Evolutionary conservation across 2,888 invertebrate species (phyloP).

Genomic region (Hemaris fuciformis): DNA sequence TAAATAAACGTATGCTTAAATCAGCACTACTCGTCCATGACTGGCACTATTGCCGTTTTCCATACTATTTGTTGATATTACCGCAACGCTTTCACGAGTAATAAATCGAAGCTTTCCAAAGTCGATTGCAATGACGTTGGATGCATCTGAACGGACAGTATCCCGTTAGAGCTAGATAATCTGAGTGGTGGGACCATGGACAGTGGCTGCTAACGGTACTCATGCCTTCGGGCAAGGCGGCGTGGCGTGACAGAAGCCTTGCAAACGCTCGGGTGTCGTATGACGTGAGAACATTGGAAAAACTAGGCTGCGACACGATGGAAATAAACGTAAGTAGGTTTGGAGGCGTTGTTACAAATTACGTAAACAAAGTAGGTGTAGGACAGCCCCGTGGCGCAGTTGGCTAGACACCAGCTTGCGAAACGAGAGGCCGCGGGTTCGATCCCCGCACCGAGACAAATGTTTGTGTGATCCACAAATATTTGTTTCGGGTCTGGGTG

Average conservation of each 20-base stretch:
- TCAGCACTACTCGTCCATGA: background rate
- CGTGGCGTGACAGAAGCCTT: slow-evolving; percentile 68
- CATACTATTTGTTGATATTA: background rate
- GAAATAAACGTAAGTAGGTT: background rate
- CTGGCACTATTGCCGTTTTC: background rate
- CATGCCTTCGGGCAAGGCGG: slow-evolving; percentile 47
- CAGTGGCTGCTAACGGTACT: slow-evolving; percentile 54
- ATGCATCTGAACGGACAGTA: slow-evolving; percentile 16
- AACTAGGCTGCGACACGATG: slow-evolving; percentile 1
- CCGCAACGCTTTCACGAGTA: background rate
- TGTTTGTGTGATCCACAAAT: too few relatives aligned
- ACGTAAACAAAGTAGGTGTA: background rate
- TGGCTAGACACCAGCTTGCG: too few relatives aligned
- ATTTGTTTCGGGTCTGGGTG: too few relatives aligned
- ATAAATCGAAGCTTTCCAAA: background rate
- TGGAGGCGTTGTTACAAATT: background rate
- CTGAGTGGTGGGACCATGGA: slow-evolving; percentile 41
- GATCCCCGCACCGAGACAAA: too few relatives aligned
- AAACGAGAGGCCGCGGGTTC: too few relatives aligned
- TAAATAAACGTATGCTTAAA: background rate
- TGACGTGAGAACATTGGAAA: slow-evolving; percentile 51
- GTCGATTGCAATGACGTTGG: background rate
- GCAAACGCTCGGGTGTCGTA: slow-evolving; percentile 63
- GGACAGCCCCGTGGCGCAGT: too few relatives aligned
- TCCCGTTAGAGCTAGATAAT: slow-evolving; percentile 69